Percentiles rank a stretch among this genome's conserved stretches.
These are phyloP conservation scores for Lypha dubia DNA, from an alignment of 2,888 invertebrate species.

Conservation along the genomic window DNA sequence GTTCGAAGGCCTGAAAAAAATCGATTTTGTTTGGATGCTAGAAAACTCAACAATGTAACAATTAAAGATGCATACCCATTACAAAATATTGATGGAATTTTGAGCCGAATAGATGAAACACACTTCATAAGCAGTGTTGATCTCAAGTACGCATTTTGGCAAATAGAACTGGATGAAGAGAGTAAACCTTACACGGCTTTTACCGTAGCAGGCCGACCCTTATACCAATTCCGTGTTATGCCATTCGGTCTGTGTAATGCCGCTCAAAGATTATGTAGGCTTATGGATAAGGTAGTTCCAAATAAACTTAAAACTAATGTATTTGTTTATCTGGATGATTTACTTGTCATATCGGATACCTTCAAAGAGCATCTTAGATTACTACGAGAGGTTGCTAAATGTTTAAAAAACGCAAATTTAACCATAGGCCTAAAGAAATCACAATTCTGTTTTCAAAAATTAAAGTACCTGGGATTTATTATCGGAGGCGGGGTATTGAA, in stretches of 20 bases:
- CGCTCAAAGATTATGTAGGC: neutral
- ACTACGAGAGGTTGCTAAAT: too few relatives aligned
- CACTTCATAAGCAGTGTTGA: neutral
- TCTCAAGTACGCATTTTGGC: too few relatives aligned
- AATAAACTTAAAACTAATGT: neutral
- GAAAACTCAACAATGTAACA: neutral
- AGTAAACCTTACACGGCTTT: too few relatives aligned
- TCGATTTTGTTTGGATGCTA: conserved; percentile 6
- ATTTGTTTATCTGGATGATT: neutral
- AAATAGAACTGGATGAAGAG: too few relatives aligned
- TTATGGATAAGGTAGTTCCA: too few relatives aligned
- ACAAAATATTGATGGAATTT: neutral
- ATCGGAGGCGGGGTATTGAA: neutral
- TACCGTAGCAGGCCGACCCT: too few relatives aligned
- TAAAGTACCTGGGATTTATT: conserved; percentile 1
- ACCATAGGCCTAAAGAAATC: conserved; percentile 4
- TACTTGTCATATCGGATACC: neutral
- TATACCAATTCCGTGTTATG: too few relatives aligned
- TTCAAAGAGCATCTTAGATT: too few relatives aligned
- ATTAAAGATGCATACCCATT: conserved; percentile 5
- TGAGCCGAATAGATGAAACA: neutral
- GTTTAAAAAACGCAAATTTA: neutral
- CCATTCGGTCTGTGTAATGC: neutral
- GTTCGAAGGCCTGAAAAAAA: neutral
- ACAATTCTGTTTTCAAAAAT: neutral